Evolutionary conservation across 2,888 invertebrate genomes (phyloP), one percentile per base, ranked within the genome.

Genomic region (Seladonia tumulorum): DNA sequence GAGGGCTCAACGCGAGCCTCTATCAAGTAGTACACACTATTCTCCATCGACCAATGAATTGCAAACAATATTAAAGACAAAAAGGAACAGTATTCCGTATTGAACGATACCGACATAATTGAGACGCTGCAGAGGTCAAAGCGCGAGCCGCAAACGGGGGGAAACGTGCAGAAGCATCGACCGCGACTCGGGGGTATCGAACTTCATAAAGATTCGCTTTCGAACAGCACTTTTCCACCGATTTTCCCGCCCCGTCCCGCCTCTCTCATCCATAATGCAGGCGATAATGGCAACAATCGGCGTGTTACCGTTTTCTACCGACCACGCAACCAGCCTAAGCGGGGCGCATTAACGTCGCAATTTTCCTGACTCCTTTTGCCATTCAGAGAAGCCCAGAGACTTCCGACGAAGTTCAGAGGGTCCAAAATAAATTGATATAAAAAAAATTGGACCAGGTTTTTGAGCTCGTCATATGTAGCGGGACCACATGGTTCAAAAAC

Each of bases 251-350:
- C 25, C 35, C 68, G n/a, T 5, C 39, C 68, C 47, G 8, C 12
- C 42, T n/a, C 42, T 12, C 71, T 45, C 42, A 42, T 79, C 25
- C 73, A 57, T 45, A 39, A 80, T 74, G 53, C 70, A 53, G 25
- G 57, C 39, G 70, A 18, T 49, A 49, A 72, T 29, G 12, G 63
- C 25, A 53, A 81, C 45, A 29, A 53, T 22, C 63, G 18, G 3
- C 47, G n/a, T 12, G 57, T n/a, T 25, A 22, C 42, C 5, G 49
- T n/a, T 76, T 72, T 49, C 49, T 70, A 42, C 29, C 25, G 25
- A 53, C n/a, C 73, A 42, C 22, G 29, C 18, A 35, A 49, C 80
- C 45, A 57, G 35, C 68, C 29, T 74, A 12, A 12, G 8, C 25
- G 7, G 22, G 7, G 42, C 10, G 53, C 53, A 49, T 49, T 49